Evolutionary conservation across 2,113 vertebrate genomes (phyloP), one percentile per base, ranked within the genome.

Genomic region (Aphyosemion australe): DNA sequence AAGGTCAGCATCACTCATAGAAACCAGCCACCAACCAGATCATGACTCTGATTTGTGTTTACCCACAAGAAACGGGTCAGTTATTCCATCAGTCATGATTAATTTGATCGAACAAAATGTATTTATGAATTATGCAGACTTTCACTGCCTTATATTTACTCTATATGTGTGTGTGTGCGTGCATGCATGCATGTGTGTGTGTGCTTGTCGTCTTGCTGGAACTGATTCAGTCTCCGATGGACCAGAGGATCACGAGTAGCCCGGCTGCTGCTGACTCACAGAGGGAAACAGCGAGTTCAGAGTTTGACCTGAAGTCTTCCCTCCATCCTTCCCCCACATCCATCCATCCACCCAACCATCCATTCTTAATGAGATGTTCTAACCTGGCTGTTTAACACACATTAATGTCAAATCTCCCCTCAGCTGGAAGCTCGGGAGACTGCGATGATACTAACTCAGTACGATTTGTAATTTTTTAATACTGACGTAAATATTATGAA

Each of bases 301-400:
- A 66, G 45, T 49, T 74, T 72, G 75, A 85, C 81, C 83, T 74
- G 45, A 31, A 80, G 83, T 78, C 56, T 70, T 50, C 83, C 75
- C 67, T 81, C 67, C 49, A 65, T 73, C 77, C 52, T 8, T 37
- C 34, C 34, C 34, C 34, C 34, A 37, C 34, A 65, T 70, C 77
- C 72, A 79, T 47, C 62, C 72, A 72, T 72, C 67, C 79, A 78
- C 77, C 63, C 37, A 39, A 39, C 37, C 83, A 87, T 80, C 75
- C 75, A 78, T 82, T 73, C 77, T 61, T 84, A 87, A 87, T 79
- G 9, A 63, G 56, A 71, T 71, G 76, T 61, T 80, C 72, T 84
- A 88, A 90, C 87, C 84, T 86, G 84, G 61, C 69, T 88, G 82
- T 85, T 88, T 88, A 88, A 82, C 72, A 75, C 76, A 80, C 57